Percentiles rank a stretch among this genome's conserved stretches.
Evolutionary conservation across 2,113 vertebrate genomes (phyloP).

Genomic region (Lamprotornis superbus): DNA sequence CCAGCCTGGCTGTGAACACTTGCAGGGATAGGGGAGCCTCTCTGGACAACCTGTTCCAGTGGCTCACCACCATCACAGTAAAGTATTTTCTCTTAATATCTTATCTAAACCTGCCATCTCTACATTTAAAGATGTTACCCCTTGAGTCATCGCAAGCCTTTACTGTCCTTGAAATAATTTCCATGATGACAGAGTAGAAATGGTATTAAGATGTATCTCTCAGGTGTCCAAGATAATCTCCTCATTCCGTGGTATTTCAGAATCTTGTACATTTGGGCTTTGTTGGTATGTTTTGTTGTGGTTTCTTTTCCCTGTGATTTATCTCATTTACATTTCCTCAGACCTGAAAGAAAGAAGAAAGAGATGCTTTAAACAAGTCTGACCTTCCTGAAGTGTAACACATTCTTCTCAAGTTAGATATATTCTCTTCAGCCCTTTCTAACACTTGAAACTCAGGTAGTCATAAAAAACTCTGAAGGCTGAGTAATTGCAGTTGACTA

Average conservation of each 20-base stretch:
- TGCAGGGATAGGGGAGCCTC: not conserved
- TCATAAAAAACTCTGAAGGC: not conserved
- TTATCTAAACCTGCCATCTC: not conserved
- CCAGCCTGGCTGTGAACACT: not conserved
- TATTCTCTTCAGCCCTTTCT: not conserved
- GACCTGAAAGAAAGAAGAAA: not conserved
- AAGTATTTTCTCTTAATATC: not conserved
- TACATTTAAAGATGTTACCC: not conserved
- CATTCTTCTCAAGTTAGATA: not conserved
- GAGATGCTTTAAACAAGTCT: not conserved
- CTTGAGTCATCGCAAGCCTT: not conserved
- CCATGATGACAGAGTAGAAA: not conserved
- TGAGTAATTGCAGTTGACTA: not conserved
- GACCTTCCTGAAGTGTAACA: not conserved
- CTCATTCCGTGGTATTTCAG: not conserved
- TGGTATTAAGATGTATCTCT: fast-evolving
- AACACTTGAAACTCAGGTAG: not conserved
- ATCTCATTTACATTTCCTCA: not conserved
- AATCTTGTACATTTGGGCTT: not conserved
- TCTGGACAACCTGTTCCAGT: not conserved
- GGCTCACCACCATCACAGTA: not conserved
- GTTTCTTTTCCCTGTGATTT: not conserved
- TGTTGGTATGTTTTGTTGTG: not conserved
- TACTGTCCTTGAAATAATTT: not conserved
- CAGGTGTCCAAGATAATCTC: not conserved